Base-by-base conservation (phyloP, 2,113 vertebrate genomes). In the Hippocampus barbouri region DNA sequence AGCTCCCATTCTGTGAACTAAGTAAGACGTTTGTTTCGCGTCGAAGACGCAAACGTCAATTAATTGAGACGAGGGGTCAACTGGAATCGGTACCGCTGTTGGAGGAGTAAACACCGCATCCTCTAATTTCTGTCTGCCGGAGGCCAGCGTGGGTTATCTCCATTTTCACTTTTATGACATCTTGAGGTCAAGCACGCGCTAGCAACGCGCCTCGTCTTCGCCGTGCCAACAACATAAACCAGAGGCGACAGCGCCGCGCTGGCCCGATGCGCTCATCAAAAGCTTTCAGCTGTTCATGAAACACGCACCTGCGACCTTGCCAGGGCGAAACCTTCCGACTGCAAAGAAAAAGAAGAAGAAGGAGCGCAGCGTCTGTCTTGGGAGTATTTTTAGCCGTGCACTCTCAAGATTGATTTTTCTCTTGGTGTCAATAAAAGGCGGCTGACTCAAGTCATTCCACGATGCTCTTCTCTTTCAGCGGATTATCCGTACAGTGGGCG, bases 351-450 rank as follows among this genome's bases (percentile, higher is more conserved):
- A 18, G 43, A 56, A 4, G 53, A 56, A 56, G 53, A 56, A 56
- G 21, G 2, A 60, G 59, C 73, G 75, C 74, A 57, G 73, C 59
- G 27, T 56, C 57, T 75, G 63, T 59, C 70, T 65, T 18, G 49
- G n/a, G 18, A 53, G 30, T 56, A 85, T 72, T 78, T 80, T 74
- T 54, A 69, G 71, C 59, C 68, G 56, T 27, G 18, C 51, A 21
- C 68, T 30, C 3, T 54, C 60, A 79, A 77, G 72, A 75, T 79
- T 81, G 20, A 73, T 82, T 82, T 78, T 76, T 79, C 71, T 49
- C 56, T 61, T 23, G 66, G 79, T 70, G 73, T 68, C 86, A 77
- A 80, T 83, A 67, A 80, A 84, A 84, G 72, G 60, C 7, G 59
- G 70, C 74, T 73, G 72, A 80, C 74, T 74, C 64, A 62, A 82